Base-by-base conservation (phyloP, 2,888 invertebrate genomes). In the Phyllotreta striolata region DNA sequence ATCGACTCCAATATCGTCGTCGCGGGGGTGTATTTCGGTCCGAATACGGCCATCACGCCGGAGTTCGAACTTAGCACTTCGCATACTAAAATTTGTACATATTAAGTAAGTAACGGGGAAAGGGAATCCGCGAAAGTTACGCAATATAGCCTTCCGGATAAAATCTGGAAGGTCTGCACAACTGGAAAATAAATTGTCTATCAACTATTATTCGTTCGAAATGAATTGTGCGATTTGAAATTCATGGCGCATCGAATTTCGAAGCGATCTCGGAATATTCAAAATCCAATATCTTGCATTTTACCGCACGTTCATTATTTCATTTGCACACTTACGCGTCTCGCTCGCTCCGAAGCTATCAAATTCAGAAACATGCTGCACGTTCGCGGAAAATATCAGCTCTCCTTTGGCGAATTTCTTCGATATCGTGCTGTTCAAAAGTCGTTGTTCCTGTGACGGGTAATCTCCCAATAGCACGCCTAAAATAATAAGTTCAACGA, bases 21-120 rank as follows among this genome's bases (percentile, higher is more conserved):
- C 0, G 62, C 61, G 39, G 55, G 39, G 3, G 60, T 51, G 14
- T 61, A 62, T 49, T 87, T 86, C 0, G 96, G 95, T 0, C 96
- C 96, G 74, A 96, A 90, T 38, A 96, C 85, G 46, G 90, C 95
- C 5, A 89, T 89, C 1, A 95, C 84, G 61, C 92, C 92, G 64
- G 84, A 83, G 13, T 79, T 76, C 63, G 84, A 83, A 38, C 79
- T 75, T 58, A 86, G 74, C 70, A 87, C 76, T 8, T 83, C 77
- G 73, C 88, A 89, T 14, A 86, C 89, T 89, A 76, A 47, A 63
- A 59, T 24, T 13, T 34, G 6, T 41, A 10, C 4, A n/a, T 41
- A 41, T 24, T 24, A 24, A 24, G 24, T 24, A n/a, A n/a, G n/a
- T n/a, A n/a, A n/a, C n/a, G n/a, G n/a, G n/a, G n/a, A n/a, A n/a